Evolutionary conservation across 1,140 invertebrate genomes (phyloP).

Genomic region (Hycleus phaleratus): DNA sequence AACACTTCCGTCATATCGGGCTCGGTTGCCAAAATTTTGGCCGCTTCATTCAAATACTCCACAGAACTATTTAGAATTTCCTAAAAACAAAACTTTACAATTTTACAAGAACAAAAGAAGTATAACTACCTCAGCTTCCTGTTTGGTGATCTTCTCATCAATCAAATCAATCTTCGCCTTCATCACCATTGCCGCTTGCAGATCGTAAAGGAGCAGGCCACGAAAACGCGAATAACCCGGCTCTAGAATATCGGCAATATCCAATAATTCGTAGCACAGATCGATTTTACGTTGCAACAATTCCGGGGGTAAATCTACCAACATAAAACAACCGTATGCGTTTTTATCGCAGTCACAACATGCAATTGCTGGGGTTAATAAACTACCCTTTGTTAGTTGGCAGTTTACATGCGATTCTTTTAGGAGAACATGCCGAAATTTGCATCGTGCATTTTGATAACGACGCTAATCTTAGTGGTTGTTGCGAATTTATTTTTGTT

Average conservation of each 20-base stretch:
- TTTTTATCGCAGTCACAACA: background rate
- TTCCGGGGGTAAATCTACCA: conserved; percentile 51
- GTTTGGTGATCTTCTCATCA: conserved; percentile 45
- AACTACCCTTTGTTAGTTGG: background rate
- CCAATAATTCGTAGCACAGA: conserved; percentile 56
- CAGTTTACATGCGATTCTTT: background rate
- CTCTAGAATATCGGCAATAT: conserved; percentile 52
- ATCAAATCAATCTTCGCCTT: conserved; percentile 46
- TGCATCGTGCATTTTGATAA: background rate
- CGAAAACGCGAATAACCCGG: conserved; percentile 55
- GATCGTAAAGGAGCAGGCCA: conserved; percentile 54
- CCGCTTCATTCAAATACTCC: conserved; percentile 20
- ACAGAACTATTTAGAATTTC: conserved; percentile 35
- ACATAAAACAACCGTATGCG: background rate
- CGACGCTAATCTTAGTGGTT: background rate
- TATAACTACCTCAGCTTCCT: conserved; percentile 42
- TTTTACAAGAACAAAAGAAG: background rate
- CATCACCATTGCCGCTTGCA: conserved; percentile 51
- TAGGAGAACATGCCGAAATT: background rate
- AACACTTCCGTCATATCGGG: conserved; percentile 49
- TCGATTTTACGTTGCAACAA: conserved; percentile 52
- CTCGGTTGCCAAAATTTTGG: conserved; percentile 44
- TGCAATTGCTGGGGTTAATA: background rate
- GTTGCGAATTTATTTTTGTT: background rate
- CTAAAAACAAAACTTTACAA: conserved; percentile 30